Evolutionary conservation across 2,113 vertebrate species (phyloP).

Genomic region (Aegithalos caudatus): DNA sequence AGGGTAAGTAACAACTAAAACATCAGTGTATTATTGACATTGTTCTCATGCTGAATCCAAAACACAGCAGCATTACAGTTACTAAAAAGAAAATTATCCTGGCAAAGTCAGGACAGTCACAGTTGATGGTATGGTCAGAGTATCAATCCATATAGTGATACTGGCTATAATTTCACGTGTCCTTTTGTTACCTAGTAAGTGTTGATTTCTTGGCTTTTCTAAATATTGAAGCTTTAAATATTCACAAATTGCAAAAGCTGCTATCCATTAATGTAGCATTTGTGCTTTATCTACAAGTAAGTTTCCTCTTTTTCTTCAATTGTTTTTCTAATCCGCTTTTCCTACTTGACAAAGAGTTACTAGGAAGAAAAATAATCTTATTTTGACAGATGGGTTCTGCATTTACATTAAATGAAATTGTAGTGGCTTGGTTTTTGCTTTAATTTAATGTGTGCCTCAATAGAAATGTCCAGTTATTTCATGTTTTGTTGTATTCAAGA

Average conservation of each 20-base stretch:
- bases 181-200: neutral
- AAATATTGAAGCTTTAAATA: neutral
- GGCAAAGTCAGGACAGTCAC: neutral
- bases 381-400: neutral
- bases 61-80: rapidly evolving
- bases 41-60: neutral
- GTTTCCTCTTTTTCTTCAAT: neutral
- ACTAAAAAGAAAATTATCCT: neutral
- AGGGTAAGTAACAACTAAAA: neutral
- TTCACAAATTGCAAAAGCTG: neutral
- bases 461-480: neutral
- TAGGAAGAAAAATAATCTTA: neutral
- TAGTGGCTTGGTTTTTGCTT: neutral
- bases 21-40: neutral
- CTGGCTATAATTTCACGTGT: neutral
- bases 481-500: neutral
- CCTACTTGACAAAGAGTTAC: neutral
- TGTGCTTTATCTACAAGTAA: neutral
- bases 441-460: neutral
- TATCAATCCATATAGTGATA: neutral
- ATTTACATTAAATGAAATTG: neutral
- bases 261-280: neutral
- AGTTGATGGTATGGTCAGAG: neutral
- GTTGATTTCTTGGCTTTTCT: neutral
- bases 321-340: rapidly evolving